These are phyloP conservation scores for Physeter macrocephalus DNA, from an alignment of 2,113 vertebrate genomes.

Conservation along the genomic window DNA sequence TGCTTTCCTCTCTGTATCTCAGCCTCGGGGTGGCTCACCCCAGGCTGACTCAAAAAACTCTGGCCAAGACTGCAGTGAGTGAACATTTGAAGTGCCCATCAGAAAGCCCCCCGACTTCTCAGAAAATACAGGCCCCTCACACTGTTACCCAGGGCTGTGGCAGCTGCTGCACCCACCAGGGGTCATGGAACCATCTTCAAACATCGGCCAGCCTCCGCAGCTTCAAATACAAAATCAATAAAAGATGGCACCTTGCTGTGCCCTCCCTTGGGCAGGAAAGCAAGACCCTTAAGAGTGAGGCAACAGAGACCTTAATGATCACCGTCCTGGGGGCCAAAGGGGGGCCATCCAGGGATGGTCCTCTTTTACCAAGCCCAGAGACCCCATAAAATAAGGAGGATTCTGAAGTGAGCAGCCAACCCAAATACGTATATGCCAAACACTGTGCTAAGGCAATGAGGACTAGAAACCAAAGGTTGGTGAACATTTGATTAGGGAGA, in stretches of 20 bases:
- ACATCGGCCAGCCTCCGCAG: background rate
- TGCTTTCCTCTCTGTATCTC: background rate
- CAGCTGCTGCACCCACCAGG: background rate
- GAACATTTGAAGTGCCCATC: background rate
- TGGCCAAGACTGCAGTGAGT: background rate
- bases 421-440: background rate
- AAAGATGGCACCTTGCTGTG: background rate
- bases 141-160: background rate
- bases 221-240: background rate
- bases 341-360: background rate
- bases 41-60: background rate
- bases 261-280: background rate
- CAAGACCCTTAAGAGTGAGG: background rate
- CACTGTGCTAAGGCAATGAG: background rate
- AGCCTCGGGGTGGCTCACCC: background rate
- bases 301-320: background rate
- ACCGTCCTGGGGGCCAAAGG: background rate
- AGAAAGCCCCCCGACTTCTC: background rate
- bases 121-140: background rate
- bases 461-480: background rate
- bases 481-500: background rate
- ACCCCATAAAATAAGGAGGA: background rate
- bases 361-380: background rate
- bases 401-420: background rate
- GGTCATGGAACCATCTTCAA: conserved; percentile 2